A percentile compares a stretch with the other conserved stretches of the same genome.
Conservation (phyloP, 1,140 invertebrate genomes). For the Drosophila ercepeae region DNA sequence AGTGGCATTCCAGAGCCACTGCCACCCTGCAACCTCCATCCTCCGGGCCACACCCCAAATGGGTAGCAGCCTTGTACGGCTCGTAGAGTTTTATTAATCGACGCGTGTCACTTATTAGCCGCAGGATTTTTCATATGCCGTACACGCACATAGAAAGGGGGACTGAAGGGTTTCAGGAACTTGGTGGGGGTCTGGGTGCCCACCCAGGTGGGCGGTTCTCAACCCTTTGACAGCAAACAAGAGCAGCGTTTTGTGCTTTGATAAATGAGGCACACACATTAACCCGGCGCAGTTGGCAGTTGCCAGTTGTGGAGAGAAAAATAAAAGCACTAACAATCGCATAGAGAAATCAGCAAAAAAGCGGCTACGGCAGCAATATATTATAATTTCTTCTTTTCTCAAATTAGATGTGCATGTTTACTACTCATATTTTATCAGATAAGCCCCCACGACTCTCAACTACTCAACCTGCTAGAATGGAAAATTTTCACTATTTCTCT, state of each 20-base stretch:
- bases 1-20: slow-evolving; percentile 12
- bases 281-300: slow-evolving; percentile 37
- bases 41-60: slow-evolving; percentile 11
- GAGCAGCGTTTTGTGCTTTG: slow-evolving; percentile 65
- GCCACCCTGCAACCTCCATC: not conserved
- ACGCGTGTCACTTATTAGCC: slow-evolving; percentile 79
- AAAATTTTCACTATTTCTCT: slow-evolving; percentile 14
- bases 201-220: slow-evolving; percentile 19
- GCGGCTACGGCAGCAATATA: slow-evolving; percentile 49
- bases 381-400: slow-evolving; percentile 54
- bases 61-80: slow-evolving; percentile 32
- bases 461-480: slow-evolving; percentile 4
- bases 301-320: not conserved
- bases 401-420: slow-evolving; percentile 78
- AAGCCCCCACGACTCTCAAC: slow-evolving; percentile 21
- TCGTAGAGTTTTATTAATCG: slow-evolving; percentile 70
- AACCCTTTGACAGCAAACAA: slow-evolving; percentile 65
- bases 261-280: slow-evolving; percentile 71
- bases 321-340: slow-evolving; percentile 39
- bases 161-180: not conserved
- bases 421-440: slow-evolving; percentile 71
- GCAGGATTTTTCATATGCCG: slow-evolving; percentile 72
- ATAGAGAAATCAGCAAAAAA: slow-evolving; percentile 47
- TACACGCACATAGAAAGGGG: slow-evolving; percentile 43
- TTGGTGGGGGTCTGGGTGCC: not conserved